Percentiles rank a stretch among this genome's conserved stretches.
These are phyloP conservation scores for Achlya flavicornis DNA, from an alignment of 2,888 invertebrate species.

Conservation along the genomic window DNA sequence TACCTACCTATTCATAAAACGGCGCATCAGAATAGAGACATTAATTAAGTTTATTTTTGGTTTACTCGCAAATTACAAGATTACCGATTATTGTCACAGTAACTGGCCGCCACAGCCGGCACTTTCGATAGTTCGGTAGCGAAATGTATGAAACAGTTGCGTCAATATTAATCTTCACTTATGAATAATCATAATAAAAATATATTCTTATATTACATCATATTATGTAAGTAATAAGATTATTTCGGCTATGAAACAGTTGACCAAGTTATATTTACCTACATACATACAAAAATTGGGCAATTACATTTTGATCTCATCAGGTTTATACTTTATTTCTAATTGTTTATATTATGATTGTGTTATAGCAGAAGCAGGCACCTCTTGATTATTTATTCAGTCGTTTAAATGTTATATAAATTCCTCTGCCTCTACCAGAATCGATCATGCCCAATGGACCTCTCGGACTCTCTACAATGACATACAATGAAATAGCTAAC, in stretches of 20 bases:
- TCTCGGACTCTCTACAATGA: background rate
- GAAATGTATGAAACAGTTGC: slow-evolving; percentile 20
- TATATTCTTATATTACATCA: slow-evolving; percentile 38
- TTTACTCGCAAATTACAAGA: background rate
- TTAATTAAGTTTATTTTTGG: background rate
- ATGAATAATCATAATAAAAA: slow-evolving; percentile 43
- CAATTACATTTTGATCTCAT: background rate
- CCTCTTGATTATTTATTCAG: background rate
- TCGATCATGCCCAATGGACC: background rate
- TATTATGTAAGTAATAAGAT: slow-evolving; percentile 6
- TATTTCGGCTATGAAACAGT: background rate
- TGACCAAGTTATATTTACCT: background rate
- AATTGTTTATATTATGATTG: background rate
- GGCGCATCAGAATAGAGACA: background rate
- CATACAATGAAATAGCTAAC: background rate
- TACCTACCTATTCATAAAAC: background rate
- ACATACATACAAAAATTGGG: slow-evolving; percentile 8
- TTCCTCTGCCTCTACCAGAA: background rate
- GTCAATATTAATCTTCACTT: slow-evolving; percentile 29
- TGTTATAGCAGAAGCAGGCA: background rate
- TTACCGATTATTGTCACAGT: slow-evolving; percentile 40
- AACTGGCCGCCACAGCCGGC: slow-evolving; percentile 11
- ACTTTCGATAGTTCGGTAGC: slow-evolving; percentile 31
- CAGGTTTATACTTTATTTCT: background rate
- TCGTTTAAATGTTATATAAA: background rate